Evolutionary conservation across 2,797 vertebrate species (phyloP).

Genomic region (Sylvilagus floridanus): DNA sequence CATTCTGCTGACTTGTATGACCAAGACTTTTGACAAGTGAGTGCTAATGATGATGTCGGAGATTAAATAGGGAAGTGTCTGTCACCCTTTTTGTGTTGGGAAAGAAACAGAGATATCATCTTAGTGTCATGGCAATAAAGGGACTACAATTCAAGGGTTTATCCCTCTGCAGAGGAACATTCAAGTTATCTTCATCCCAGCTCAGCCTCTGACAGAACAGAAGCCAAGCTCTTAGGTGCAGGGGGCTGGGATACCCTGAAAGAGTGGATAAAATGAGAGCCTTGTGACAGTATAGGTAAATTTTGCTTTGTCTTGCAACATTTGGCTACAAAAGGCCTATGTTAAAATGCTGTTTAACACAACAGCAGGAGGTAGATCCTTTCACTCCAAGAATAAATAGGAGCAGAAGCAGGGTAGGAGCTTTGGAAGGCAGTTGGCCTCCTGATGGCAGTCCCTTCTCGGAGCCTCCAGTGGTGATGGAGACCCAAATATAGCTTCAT

Average conservation of each 20-base stretch:
- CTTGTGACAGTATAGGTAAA: not conserved
- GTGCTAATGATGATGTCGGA: not conserved
- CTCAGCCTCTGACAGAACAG: not conserved
- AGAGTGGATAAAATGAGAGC: not conserved
- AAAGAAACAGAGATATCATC: not conserved
- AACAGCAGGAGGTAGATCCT: not conserved
- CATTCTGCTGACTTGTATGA: not conserved
- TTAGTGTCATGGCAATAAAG: not conserved
- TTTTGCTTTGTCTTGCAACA: not conserved
- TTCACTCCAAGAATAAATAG: not conserved
- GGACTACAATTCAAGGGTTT: not conserved
- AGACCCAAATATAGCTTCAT: not conserved
- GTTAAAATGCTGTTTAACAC: not conserved
- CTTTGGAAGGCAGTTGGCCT: not conserved
- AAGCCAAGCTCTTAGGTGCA: not conserved
- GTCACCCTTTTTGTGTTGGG: not conserved
- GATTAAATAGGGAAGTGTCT: not conserved
- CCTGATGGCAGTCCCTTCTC: not conserved
- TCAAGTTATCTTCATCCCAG: not conserved
- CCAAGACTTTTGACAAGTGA: not conserved
- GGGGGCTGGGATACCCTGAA: not conserved
- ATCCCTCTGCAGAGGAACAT: not conserved
- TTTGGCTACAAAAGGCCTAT: not conserved
- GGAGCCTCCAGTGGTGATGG: not conserved
- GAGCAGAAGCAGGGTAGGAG: not conserved